Base-by-base conservation (phyloP, 2,113 vertebrate genomes). In the Mesitornis unicolor region DNA sequence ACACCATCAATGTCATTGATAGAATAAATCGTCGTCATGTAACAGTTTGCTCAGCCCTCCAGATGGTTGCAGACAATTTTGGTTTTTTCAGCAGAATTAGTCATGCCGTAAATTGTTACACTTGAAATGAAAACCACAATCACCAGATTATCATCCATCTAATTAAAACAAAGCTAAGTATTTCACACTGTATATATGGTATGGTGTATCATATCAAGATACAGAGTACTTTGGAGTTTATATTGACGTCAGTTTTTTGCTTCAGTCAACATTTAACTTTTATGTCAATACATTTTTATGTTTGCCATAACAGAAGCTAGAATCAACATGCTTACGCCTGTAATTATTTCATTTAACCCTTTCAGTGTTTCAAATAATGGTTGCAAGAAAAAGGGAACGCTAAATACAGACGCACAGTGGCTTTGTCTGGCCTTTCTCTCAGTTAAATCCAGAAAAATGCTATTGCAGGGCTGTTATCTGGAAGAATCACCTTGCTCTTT, bases 271-370 rank as follows among this genome's bases (percentile, higher is more conserved):
- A 96, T 97, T 94, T 95, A 96, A 79, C 93, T 95, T 90, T 94
- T 86, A 93, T 71, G 93, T 94, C 79, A 78, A 93, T 61, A 84
- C 88, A 73, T 96, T 95, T 94, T 91, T 89, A 84, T 95, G 73
- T 91, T 94, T 96, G 82, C 84, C 88, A 96, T 97, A 93, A 97
- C 65, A 89, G 74, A 75, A 94, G 68, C 92, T 96, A 96, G 95
- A 94, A 96, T 40, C 92, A 93, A 92, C 94, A 93, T 76, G 88
- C 69, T 95, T 81, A 56, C 2, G 1, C 40, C 59, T 75, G 38
- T 43, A 92, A 87, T 89, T 87, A 79, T 87, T 87, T 75, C 5
- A 26, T 60, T 93, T 96, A 96, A 96, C 95, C 76, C 89, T 69
- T 95, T 93, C 31, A 0, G 31, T 45, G 53, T 40, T 71, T 57